Evolutionary conservation across 37 sponge, comb jelly and placozoan genomes (phyloP), one percentile per base, ranked within the genome.

Genomic region (Crambe crambe): DNA sequence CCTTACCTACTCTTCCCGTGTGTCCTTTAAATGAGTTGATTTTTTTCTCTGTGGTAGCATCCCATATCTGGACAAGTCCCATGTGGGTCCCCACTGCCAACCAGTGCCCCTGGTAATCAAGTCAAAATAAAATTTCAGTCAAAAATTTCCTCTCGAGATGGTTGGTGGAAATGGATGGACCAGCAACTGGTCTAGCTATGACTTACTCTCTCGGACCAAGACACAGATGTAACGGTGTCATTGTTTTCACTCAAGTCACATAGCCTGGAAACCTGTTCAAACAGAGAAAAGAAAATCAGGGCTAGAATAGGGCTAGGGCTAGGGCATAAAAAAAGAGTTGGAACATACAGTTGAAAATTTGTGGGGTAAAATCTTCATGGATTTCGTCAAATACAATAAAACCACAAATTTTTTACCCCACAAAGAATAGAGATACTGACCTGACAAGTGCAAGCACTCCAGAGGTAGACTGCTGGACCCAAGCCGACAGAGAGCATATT

Each of bases 381-480:
- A 6, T 47, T 47, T 12, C 51, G 6, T 12, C 6, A 6, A 6
- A 47, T 6, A 15, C 51, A 47, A 12, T 47, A 15, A 12, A 15
- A 47, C 12, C 51, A 6, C 51, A 15, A 15, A 15, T 12, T 12
- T 12, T 15, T 47, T 12, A 47, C 51, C 51, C 6, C 51, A 47
- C 12, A 47, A 47, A 47, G 51, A 47, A 15, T 47, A 12, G 51
- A 47, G 6, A 0, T 21, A 29, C 63, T 23, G 8, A 88, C 89
- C 83, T 94, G 95, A 60, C 88, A 80, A 23, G 82, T 90, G 62
- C 76, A 79, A 9, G 99, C 99, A 94, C 92, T 98, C 99, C 99
- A 98, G 56, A 98, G 74, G 84, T 95, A 98, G 54, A 98, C 94
- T 2, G 90, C 61, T 0, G 89, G 40, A 15, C 97, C 92, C 34